Evolutionary conservation across 2,888 invertebrate genomes (phyloP).

Genomic region (Morpho deidamia): DNA sequence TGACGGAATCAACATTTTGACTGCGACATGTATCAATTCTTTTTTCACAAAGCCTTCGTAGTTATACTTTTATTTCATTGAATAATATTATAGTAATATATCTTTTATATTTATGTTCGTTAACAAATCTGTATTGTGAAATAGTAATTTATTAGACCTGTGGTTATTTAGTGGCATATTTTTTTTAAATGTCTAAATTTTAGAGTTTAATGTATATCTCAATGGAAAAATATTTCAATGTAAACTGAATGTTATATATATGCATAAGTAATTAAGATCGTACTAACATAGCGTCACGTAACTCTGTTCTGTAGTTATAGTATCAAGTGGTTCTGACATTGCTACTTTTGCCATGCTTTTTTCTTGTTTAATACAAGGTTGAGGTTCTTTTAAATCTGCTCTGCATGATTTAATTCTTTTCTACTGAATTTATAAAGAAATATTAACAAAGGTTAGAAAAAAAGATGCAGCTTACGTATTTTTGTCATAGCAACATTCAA

Average conservation of each 20-base stretch:
- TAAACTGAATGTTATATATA: slow-evolving; percentile 77
- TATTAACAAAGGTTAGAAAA: too few relatives aligned
- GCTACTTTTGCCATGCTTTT: slow-evolving; percentile 43
- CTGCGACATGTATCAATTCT: not conserved
- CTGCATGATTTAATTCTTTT: too few relatives aligned
- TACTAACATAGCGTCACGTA: slow-evolving; percentile 51
- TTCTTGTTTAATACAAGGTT: too few relatives aligned
- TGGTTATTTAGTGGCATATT: slow-evolving; percentile 16
- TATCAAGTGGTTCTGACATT: slow-evolving; percentile 67
- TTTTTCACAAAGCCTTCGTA: slow-evolving; percentile 5
- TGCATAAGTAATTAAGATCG: slow-evolving; percentile 60
- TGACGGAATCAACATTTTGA: not conserved
- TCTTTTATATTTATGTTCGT: not conserved
- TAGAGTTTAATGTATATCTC: slow-evolving; percentile 37
- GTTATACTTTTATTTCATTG: slow-evolving; percentile 9
- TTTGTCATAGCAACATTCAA: too few relatives aligned
- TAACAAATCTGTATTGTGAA: slow-evolving; percentile 18
- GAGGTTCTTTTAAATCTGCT: too few relatives aligned
- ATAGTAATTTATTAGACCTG: slow-evolving; percentile 13
- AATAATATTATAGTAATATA: slow-evolving; percentile 7
- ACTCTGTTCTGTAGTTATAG: slow-evolving; percentile 61
- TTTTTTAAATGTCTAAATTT: slow-evolving; percentile 20
- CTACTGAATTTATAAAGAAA: too few relatives aligned
- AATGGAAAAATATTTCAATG: slow-evolving; percentile 63
- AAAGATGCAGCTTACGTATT: too few relatives aligned